Conservation (phyloP, 2,113 vertebrate genomes). For the Picathartes gymnocephalus region DNA sequence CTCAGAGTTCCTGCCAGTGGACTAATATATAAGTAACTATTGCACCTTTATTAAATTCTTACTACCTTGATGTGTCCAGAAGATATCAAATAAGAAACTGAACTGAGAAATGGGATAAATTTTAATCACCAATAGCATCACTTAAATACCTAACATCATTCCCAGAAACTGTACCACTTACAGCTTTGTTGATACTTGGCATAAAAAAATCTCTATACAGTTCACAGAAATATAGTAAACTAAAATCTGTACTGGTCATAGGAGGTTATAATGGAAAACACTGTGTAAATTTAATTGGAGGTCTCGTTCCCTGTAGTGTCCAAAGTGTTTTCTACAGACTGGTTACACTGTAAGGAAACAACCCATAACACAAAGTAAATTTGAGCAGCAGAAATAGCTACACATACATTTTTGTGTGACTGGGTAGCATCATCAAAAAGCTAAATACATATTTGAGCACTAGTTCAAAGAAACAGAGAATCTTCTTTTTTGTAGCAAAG, state of each 20-base stretch:
- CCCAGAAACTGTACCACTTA: background rate
- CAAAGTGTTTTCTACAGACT: background rate
- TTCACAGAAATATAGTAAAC: background rate
- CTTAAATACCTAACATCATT: background rate
- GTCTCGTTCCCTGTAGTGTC: background rate
- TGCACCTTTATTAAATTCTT: background rate
- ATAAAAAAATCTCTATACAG: background rate
- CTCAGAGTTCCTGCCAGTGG: background rate
- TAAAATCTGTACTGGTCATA: background rate
- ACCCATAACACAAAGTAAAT: background rate
- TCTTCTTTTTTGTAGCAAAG: background rate
- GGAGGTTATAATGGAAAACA: background rate
- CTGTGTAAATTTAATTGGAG: background rate
- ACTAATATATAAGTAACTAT: background rate
- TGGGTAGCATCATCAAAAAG: background rate
- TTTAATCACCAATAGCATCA: background rate
- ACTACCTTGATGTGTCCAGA: background rate
- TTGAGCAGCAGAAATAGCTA: background rate
- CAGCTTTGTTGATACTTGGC: background rate
- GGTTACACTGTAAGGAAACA: background rate
- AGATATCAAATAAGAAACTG: background rate
- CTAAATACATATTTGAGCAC: background rate
- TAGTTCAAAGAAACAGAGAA: background rate
- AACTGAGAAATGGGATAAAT: background rate
- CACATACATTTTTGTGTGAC: background rate